These are phyloP conservation scores for Pseudorhombus dupliciocellatus DNA, from an alignment of 2,113 vertebrate species.

Conservation along the genomic window DNA sequence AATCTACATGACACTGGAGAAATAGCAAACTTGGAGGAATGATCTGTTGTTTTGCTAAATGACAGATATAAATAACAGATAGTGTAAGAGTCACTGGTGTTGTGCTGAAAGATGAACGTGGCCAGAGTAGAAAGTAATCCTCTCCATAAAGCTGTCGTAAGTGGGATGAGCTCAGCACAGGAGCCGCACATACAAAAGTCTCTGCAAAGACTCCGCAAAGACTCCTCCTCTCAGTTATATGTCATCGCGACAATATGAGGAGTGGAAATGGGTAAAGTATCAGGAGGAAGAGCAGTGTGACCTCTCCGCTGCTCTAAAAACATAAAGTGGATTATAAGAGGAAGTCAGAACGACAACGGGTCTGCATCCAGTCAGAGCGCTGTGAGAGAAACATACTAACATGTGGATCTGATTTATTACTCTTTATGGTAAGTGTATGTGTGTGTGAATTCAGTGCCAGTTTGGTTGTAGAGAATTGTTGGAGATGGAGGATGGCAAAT, in stretches of 20 bases:
- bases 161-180: conserved; percentile 64
- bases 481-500: neutral
- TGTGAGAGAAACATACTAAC: neutral
- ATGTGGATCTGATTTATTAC: conserved; percentile 1
- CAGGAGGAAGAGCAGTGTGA: conserved; percentile 19
- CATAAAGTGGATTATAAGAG: conserved; percentile 1
- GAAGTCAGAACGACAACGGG: conserved; percentile 21
- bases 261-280: conserved; percentile 36
- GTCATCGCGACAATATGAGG: conserved; percentile 34
- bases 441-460: neutral
- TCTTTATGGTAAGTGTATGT: conserved; percentile 47
- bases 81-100: neutral
- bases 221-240: conserved; percentile 60
- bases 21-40: neutral
- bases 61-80: neutral
- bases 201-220: conserved; percentile 42
- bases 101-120: conserved; percentile 42
- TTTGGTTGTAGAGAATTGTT: conserved; percentile 2
- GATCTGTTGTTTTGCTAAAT: neutral
- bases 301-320: conserved; percentile 11
- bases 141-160: conserved; percentile 65
- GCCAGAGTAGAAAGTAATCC: conserved; percentile 63
- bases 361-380: conserved; percentile 3
- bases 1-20: neutral
- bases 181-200: conserved; percentile 29